Percentiles rank a stretch among this genome's conserved stretches.
Conservation (phyloP, 2,888 invertebrate genomes). For the Drosophila eohydei region DNA sequence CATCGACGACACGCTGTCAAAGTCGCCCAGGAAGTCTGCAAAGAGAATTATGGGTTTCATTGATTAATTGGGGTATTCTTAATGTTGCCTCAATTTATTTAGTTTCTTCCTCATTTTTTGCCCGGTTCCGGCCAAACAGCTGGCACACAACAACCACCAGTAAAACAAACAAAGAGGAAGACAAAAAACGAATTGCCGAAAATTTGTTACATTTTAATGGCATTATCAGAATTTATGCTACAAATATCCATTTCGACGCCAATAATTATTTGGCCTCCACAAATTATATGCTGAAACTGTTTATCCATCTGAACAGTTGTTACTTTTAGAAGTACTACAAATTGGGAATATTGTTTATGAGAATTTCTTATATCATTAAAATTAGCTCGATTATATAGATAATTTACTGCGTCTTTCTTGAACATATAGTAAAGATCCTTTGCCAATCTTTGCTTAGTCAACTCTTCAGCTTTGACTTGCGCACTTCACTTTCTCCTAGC, state of each 20-base stretch:
- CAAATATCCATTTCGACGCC: slow-evolving; percentile 46
- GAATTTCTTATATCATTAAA: neutral
- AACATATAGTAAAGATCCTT: neutral
- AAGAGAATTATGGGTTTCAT: slow-evolving; percentile 63
- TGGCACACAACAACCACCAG: slow-evolving; percentile 48
- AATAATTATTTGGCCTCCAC: slow-evolving; percentile 36
- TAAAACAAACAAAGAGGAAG: slow-evolving; percentile 40
- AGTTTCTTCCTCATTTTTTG: slow-evolving; percentile 9
- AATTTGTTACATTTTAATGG: slow-evolving; percentile 37
- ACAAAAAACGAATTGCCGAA: slow-evolving; percentile 39
- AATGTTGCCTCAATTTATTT: slow-evolving; percentile 1
- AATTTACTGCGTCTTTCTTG: neutral
- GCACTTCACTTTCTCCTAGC: slow-evolving; percentile 32
- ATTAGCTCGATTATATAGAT: neutral
- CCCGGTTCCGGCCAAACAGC: slow-evolving; percentile 51
- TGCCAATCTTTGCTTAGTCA: too few relatives aligned
- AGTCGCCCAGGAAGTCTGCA: slow-evolving; percentile 82
- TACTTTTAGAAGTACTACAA: neutral
- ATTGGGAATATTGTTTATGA: too few relatives aligned
- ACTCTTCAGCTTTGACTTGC: neutral
- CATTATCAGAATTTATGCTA: slow-evolving; percentile 49
- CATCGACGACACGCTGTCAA: slow-evolving; percentile 80
- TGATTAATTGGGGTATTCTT: slow-evolving; percentile 61
- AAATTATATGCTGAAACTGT: neutral
- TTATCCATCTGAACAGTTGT: slow-evolving; percentile 4